Evolutionary conservation across 2,888 invertebrate genomes (phyloP).

Genomic region (Nymphalis urticae): DNA sequence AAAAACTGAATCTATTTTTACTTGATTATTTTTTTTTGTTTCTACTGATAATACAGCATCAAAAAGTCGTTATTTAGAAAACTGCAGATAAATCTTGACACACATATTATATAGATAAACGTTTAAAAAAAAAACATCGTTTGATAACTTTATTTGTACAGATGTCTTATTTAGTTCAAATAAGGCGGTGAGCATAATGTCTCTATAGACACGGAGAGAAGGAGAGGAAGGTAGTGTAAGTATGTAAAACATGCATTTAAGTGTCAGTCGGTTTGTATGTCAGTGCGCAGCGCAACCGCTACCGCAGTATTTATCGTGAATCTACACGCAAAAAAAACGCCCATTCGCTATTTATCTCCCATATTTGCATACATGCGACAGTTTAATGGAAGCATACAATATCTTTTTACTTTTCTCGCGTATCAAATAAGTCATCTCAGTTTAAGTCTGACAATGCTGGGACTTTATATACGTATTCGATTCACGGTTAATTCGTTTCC

Average conservation of each 20-base stretch:
- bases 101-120: not conserved
- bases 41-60: slow-evolving; percentile 21
- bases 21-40: too few relatives aligned
- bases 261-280: slow-evolving; percentile 44
- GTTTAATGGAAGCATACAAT: slow-evolving; percentile 41
- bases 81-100: not conserved
- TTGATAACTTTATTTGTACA: not conserved
- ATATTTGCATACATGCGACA: slow-evolving; percentile 42
- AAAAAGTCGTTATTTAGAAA: not conserved
- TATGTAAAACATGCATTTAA: slow-evolving; percentile 44
- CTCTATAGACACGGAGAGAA: slow-evolving; percentile 12
- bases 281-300: slow-evolving; percentile 35
- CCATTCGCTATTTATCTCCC: slow-evolving; percentile 38
- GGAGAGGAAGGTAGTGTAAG: slow-evolving; percentile 18
- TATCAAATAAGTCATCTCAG: slow-evolving; percentile 38
- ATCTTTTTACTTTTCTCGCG: slow-evolving; percentile 35
- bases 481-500: slow-evolving; percentile 14
- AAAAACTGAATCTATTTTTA: not conserved
- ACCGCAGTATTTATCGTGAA: slow-evolving; percentile 37
- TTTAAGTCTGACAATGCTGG: slow-evolving; percentile 24
- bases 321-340: slow-evolving; percentile 39
- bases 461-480: slow-evolving; percentile 27
- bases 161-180: slow-evolving; percentile 14
- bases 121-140: not conserved
- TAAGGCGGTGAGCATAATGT: slow-evolving; percentile 19